Conservation (phyloP, 2,797 vertebrate genomes). For the Etheostoma nigrum region DNA sequence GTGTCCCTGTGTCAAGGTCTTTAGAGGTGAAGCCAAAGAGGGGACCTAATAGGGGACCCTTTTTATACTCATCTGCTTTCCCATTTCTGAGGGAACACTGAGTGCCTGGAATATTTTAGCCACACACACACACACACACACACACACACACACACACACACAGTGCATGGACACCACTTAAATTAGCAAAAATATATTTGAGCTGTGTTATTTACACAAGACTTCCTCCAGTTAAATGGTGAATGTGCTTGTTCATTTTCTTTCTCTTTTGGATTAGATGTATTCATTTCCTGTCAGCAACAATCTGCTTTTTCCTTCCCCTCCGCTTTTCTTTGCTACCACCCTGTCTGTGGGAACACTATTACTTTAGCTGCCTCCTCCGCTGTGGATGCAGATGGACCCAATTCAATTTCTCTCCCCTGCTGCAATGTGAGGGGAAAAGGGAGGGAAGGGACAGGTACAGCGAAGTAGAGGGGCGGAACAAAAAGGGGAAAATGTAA, state of each 20-base stretch:
- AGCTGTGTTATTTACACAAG: constrained; percentile 75
- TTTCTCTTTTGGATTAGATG: constrained; percentile 69
- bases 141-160: not conserved
- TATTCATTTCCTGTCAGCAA: constrained; percentile 76
- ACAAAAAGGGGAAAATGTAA: constrained; percentile 2
- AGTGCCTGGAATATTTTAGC: constrained; percentile 39
- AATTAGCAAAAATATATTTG: constrained; percentile 75
- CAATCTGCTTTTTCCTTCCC: constrained; percentile 68
- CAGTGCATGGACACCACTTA: constrained; percentile 45
- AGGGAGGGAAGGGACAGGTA: constrained; percentile 39
- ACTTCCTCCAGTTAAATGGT: constrained; percentile 64
- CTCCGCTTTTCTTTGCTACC: constrained; percentile 43
- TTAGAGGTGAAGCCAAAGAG: constrained; percentile 29
- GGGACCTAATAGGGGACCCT: constrained; percentile 10
- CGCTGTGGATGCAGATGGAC: constrained; percentile 70
- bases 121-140: constrained; percentile 8
- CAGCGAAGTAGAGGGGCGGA: not conserved
- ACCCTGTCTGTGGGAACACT: constrained; percentile 58
- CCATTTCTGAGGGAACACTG: constrained; percentile 44
- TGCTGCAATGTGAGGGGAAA: constrained; percentile 52
- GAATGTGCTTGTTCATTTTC: constrained; percentile 62
- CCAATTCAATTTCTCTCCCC: constrained; percentile 64
- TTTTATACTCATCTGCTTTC: constrained; percentile 41
- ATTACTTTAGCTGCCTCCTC: constrained; percentile 60
- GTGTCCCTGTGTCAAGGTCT: constrained; percentile 59